These are phyloP conservation scores for Sthenelais limicola DNA, from an alignment of 2,888 invertebrate genomes.

Conservation along the genomic window DNA sequence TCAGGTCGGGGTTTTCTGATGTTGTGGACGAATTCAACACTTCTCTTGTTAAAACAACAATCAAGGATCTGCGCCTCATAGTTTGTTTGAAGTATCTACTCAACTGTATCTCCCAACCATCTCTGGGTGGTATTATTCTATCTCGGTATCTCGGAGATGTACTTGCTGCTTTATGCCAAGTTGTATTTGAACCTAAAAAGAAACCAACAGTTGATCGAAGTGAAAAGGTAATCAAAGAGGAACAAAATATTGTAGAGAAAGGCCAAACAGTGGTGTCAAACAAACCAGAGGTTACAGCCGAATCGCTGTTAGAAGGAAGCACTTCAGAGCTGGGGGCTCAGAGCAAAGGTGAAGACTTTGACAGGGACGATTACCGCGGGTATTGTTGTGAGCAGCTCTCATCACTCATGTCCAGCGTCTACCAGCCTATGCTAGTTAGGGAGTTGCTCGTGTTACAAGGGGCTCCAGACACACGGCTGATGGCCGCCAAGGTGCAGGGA, in stretches of 20 bases:
- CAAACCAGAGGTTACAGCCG: not conserved
- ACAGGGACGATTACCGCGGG: not conserved
- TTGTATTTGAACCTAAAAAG: constrained; percentile 81
- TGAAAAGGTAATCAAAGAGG: too few relatives aligned
- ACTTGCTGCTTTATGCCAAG: constrained; percentile 80
- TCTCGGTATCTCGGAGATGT: constrained; percentile 77
- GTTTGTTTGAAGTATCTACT: constrained; percentile 54
- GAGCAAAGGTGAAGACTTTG: not conserved
- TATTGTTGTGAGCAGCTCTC: constrained; percentile 71
- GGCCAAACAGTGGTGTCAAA: not conserved
- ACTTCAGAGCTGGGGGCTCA: not conserved
- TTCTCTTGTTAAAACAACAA: constrained; percentile 26
- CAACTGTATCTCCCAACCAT: constrained; percentile 52
- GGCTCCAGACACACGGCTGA: not conserved
- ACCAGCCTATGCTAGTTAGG: constrained; percentile 78
- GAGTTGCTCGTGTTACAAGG: constrained; percentile 79
- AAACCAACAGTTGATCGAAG: too few relatives aligned
- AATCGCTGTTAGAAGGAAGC: not conserved
- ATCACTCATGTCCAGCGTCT: constrained; percentile 76
- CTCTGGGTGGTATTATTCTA: constrained; percentile 76
- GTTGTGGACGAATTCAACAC: constrained; percentile 42
- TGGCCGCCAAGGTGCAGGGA: constrained; percentile 4
- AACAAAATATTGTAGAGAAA: too few relatives aligned
- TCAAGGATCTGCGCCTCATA: constrained; percentile 50
- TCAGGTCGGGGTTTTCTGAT: constrained; percentile 72